Conservation (phyloP, 2,113 vertebrate genomes). For the Chrysochloris asiatica region DNA sequence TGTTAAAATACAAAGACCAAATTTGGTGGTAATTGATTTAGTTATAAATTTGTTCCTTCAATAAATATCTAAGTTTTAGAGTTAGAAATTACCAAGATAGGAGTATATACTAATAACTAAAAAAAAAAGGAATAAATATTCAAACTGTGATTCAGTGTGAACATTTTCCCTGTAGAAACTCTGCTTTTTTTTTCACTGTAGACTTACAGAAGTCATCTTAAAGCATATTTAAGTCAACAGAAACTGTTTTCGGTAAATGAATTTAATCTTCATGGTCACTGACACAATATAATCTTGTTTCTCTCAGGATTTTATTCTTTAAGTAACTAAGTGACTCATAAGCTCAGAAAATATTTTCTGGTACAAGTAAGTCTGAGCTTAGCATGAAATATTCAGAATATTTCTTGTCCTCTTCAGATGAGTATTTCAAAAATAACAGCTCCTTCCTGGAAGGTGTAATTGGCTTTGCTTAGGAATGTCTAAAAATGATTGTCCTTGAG, state of each 20-base stretch:
- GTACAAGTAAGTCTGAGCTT: slow-evolving; percentile 78
- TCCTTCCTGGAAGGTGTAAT: slow-evolving; percentile 74
- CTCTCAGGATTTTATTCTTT: slow-evolving; percentile 69
- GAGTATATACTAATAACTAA: background rate
- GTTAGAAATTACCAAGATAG: slow-evolving; percentile 48
- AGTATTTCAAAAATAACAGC: slow-evolving; percentile 75
- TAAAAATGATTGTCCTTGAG: slow-evolving; percentile 70
- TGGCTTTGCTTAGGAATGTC: slow-evolving; percentile 68
- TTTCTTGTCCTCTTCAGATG: slow-evolving; percentile 78
- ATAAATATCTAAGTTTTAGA: slow-evolving; percentile 31
- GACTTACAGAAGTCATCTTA: slow-evolving; percentile 62
- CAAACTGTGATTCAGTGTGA: slow-evolving; percentile 50
- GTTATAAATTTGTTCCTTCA: slow-evolving; percentile 11
- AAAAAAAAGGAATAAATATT: background rate
- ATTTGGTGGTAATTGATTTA: slow-evolving; percentile 23
- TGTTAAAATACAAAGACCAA: slow-evolving; percentile 30
- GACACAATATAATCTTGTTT: slow-evolving; percentile 74
- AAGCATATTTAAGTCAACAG: slow-evolving; percentile 75
- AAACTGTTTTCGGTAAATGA: slow-evolving; percentile 76
- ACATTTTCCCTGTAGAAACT: slow-evolving; percentile 25
- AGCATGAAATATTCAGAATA: slow-evolving; percentile 78
- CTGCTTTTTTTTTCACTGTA: slow-evolving; percentile 31
- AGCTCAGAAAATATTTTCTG: slow-evolving; percentile 77
- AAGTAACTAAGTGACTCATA: slow-evolving; percentile 78
- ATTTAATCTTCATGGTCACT: slow-evolving; percentile 73